phyloP scores from a whole-genome alignment of 2,888 invertebrate genomes.

The Dastarcus helophoroides region DNA sequence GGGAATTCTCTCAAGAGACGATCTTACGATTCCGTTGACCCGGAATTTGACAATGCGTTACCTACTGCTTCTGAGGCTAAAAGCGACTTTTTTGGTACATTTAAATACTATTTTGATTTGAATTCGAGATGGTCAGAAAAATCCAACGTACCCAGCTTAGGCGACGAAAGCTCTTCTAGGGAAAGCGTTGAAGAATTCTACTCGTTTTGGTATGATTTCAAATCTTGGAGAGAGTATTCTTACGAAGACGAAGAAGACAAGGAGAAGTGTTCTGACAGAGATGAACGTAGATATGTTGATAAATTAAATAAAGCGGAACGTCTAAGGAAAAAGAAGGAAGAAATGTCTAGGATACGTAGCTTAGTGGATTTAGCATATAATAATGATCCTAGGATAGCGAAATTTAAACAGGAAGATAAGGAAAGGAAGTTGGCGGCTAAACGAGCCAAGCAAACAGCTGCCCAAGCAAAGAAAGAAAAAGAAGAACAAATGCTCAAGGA shows the following conservation, averaged over 20 bases:
- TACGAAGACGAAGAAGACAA: conserved; percentile 98
- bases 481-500: conserved; percentile 66
- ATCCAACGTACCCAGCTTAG: conserved; percentile 70
- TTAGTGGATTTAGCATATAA: conserved; percentile 91
- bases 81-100: conserved; percentile 64
- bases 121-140: conserved; percentile 89
- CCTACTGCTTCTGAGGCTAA: conserved; percentile 68
- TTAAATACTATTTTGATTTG: conserved; percentile 56
- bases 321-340: conserved; percentile 91
- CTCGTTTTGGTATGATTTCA: conserved; percentile 96
- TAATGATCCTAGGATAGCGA: conserved; percentile 84
- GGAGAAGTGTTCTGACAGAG: conserved; percentile 92
- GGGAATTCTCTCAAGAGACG: conserved; percentile 71
- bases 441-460: conserved; percentile 74
- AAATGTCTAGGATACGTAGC: conserved; percentile 81
- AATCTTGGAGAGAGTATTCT: conserved; percentile 98
- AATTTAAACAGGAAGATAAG: conserved; percentile 89
- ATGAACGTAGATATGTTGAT: conserved; percentile 96
- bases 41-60: conserved; percentile 79
- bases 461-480: conserved; percentile 71
- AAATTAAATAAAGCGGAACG: conserved; percentile 92
- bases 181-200: conserved; percentile 90
- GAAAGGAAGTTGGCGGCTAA: conserved; percentile 82
- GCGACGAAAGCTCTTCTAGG: conserved; percentile 61
- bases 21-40: conserved; percentile 95